Conservation (phyloP, 2,797 vertebrate species). For the Tachyglossus aculeatus region DNA sequence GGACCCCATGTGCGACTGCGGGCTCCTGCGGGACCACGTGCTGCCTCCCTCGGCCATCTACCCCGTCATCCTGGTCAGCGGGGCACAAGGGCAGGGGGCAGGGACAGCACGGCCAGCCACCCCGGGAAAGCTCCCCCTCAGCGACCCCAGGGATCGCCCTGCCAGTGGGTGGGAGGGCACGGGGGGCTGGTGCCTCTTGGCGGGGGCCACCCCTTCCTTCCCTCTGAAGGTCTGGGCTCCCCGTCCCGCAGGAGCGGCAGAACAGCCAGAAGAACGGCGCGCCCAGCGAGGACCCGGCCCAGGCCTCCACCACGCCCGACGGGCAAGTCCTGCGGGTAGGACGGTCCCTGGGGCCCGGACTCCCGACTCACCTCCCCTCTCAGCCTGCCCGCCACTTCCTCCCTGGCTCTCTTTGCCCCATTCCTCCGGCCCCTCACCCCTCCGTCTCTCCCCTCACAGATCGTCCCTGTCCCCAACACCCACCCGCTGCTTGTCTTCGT, state of each 20-base stretch:
- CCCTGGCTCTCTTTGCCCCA: neutral
- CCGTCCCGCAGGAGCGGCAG: constrained; percentile 76
- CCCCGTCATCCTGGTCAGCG: constrained; percentile 87
- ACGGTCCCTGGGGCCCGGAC: neutral
- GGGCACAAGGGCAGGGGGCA: neutral
- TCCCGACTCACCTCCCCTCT: too few species aligned
- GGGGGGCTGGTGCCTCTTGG: constrained; percentile 9
- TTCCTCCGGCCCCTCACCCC: constrained; percentile 20
- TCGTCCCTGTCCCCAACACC: constrained; percentile 78
- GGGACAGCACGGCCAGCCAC: neutral
- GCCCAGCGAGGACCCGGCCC: constrained; percentile 71
- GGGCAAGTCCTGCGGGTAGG: constrained; percentile 89
- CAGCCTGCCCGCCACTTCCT: neutral
- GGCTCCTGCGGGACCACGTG: constrained; percentile 86
- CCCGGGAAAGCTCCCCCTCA: neutral
- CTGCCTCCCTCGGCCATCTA: constrained; percentile 91
- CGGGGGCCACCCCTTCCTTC: neutral
- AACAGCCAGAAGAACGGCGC: constrained; percentile 80
- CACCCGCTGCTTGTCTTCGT: constrained; percentile 93
- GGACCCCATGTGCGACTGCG: constrained; percentile 82
- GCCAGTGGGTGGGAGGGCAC: neutral
- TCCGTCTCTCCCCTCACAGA: constrained; percentile 68
- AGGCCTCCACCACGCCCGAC: constrained; percentile 81
- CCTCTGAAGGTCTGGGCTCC: neutral
- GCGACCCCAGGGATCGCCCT: neutral